Base-by-base conservation (phyloP, 2,797 vertebrate species). In the Gymnopithys bicolor region DNA sequence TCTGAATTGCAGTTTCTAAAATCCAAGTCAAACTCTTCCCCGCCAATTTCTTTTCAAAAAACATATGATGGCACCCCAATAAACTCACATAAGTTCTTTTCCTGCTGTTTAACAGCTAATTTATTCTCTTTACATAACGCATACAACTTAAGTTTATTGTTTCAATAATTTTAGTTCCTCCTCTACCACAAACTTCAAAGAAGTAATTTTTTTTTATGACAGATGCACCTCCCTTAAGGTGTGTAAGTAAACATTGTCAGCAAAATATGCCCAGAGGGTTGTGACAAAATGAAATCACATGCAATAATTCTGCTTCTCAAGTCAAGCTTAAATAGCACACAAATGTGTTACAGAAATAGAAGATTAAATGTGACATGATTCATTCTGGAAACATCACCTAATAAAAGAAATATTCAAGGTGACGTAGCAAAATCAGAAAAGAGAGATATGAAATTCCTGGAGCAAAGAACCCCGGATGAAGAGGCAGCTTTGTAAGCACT, bases 371-470 rank as follows among this genome's bases (percentile, higher is more conserved):
- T 91, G 92, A 75, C 53, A 45, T 59, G 63, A 84, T 66, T 83
- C 28, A 52, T 93, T 93, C 51, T 84, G 68, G 71, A 94, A 90
- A 55, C 25, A 52, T 78, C 46, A 59, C 27, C n/a, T 64, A 74
- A 71, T 62, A 64, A 87, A 95, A 82, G 33, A 87, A 87, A 71
- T 64, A 89, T 37, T 91, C 53, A 66, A 69, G 85, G 25, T 81
- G 62, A 27, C 48, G 43, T 41, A 59, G 45, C 46, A 92, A 60
- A 91, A 70, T 67, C 33, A 85, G 59, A 81, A 66, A 83, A 56
- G 18, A 39, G 48, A 73, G 64, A 59, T 30, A 24, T 1, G 2
- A 86, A 78, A 80, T 64, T 78, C 41, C 15, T 84, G 52, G 48
- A 71, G 37, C 45, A 67, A 53, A 64, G 39, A 89, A 60, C 33